These are phyloP conservation scores for Spilosoma lubricipeda DNA, from an alignment of 2,888 invertebrate species.

Conservation along the genomic window DNA sequence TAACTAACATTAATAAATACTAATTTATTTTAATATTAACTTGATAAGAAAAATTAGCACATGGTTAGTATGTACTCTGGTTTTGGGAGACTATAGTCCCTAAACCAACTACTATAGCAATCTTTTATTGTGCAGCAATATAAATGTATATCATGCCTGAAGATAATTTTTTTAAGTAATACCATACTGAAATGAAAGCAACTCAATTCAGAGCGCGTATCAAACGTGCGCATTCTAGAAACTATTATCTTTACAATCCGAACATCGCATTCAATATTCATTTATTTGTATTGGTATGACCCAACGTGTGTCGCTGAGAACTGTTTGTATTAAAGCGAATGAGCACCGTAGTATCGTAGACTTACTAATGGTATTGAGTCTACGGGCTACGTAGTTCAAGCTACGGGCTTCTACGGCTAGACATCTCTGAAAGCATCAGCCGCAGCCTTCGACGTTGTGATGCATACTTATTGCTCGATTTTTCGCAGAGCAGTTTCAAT, in stretches of 20 bases:
- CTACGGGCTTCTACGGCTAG: slow-evolving; percentile 56
- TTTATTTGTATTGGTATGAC: slow-evolving; percentile 65
- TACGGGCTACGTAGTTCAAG: slow-evolving; percentile 28
- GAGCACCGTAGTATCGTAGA: slow-evolving; percentile 22
- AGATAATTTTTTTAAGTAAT: not conserved
- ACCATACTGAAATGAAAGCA: slow-evolving; percentile 4
- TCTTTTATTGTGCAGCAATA: not conserved
- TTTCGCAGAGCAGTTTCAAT: slow-evolving; percentile 80
- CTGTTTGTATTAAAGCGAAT: slow-evolving; percentile 54
- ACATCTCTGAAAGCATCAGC: slow-evolving; percentile 77
- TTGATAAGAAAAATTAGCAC: not conserved
- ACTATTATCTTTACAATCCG: slow-evolving; percentile 42
- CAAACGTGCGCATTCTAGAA: slow-evolving; percentile 22
- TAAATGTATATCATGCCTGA: not conserved
- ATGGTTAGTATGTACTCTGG: not conserved
- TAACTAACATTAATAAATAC: no score
- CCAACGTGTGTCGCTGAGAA: slow-evolving; percentile 53
- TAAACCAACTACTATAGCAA: not conserved
- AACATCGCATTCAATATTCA: slow-evolving; percentile 62
- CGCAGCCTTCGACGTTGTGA: slow-evolving; percentile 67
- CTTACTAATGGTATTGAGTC: slow-evolving; percentile 60
- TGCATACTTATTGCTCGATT: slow-evolving; percentile 85
- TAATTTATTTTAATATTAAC: no score
- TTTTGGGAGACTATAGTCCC: not conserved
- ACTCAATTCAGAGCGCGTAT: slow-evolving; percentile 11